Conservation (phyloP, 1,140 invertebrate genomes). For the Galleria mellonella region DNA sequence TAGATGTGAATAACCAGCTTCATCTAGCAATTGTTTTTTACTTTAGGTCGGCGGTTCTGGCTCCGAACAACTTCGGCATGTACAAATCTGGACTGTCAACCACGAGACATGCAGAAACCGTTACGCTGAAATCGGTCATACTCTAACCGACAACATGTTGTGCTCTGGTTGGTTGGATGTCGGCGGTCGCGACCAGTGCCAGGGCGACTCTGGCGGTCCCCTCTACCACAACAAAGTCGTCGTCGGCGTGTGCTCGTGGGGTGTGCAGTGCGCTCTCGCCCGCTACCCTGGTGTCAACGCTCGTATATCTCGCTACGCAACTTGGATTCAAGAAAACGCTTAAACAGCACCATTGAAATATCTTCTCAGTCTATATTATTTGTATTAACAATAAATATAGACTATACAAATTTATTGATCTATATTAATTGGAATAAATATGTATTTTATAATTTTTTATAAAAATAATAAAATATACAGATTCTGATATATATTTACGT, state of each 20-base stretch:
- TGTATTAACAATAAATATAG: too few relatives aligned
- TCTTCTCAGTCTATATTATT: too few relatives aligned
- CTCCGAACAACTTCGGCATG: constrained; percentile 8
- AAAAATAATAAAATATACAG: too few relatives aligned
- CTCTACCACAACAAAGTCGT: constrained; percentile 6
- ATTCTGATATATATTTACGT: too few relatives aligned
- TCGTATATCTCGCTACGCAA: constrained; percentile 1
- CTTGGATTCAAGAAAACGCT: neutral
- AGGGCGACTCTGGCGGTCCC: neutral
- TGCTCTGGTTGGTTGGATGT: constrained; percentile 14
- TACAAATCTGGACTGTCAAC: constrained; percentile 9
- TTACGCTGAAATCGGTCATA: neutral
- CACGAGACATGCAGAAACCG: constrained; percentile 1
- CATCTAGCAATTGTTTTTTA: neutral
- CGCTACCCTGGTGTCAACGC: constrained; percentile 5
- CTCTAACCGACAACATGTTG: constrained; percentile 9
- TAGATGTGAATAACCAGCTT: too few relatives aligned
- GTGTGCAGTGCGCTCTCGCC: neutral
- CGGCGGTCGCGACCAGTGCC: constrained; percentile 9
- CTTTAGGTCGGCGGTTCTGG: neutral
- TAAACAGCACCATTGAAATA: neutral
- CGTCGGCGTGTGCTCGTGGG: constrained; percentile 3
- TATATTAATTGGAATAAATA: too few relatives aligned
- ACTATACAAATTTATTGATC: too few relatives aligned
- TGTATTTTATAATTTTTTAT: too few relatives aligned